These are phyloP conservation scores for Gallinago jamesoni DNA, from an alignment of 2,113 vertebrate species.

Conservation along the genomic window DNA sequence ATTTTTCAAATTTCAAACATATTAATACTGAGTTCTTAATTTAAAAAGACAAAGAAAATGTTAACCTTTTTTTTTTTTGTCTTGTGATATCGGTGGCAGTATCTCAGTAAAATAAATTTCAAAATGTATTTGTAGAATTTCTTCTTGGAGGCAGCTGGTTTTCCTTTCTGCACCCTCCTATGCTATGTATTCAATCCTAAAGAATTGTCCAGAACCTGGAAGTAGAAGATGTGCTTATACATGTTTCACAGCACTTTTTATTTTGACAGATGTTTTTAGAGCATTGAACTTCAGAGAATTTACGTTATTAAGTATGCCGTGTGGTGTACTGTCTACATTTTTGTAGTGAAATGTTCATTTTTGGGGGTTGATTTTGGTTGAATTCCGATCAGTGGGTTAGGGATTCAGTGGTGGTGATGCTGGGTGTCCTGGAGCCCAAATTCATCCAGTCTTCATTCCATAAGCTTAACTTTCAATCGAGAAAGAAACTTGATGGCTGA, in stretches of 20 bases:
- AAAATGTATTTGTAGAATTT: neutral
- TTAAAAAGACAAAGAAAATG: neutral
- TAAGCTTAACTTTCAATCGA: neutral
- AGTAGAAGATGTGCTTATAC: neutral
- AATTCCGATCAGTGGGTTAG: neutral
- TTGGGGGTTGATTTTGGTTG: neutral
- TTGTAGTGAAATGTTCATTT: rapidly evolving
- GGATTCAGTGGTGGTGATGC: neutral
- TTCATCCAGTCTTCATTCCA: neutral
- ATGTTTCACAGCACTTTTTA: neutral
- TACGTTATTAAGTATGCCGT: rapidly evolving
- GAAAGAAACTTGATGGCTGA: neutral
- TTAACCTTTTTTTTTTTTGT: neutral
- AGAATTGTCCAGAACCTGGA: neutral
- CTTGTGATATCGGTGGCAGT: neutral
- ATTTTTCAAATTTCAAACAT: neutral
- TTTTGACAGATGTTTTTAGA: neutral
- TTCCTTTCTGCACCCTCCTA: neutral
- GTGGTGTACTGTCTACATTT: neutral
- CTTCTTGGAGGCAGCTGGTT: neutral
- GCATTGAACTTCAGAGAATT: neutral
- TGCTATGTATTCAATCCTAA: neutral
- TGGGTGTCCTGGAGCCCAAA: neutral
- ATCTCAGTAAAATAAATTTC: neutral
- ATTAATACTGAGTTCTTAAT: neutral